Percentiles rank a stretch among this genome's conserved stretches.
These are phyloP conservation scores for Rhizoglyphus robini DNA, from an alignment of 1,140 invertebrate genomes.

Conservation along the genomic window DNA sequence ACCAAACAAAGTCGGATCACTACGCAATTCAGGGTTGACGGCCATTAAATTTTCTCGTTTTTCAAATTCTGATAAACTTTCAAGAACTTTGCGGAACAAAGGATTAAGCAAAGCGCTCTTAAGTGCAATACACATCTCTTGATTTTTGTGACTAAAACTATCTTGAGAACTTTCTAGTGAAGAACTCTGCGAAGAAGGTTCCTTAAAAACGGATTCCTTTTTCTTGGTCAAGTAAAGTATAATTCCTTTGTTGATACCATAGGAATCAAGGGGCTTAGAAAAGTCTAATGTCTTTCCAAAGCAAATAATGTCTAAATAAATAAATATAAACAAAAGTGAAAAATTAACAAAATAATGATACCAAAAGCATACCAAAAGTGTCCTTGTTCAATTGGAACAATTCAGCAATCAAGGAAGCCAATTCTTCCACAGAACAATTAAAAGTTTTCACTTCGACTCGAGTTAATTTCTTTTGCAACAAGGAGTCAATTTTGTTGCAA, in stretches of 20 bases:
- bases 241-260: constrained; percentile 20
- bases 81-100: constrained; percentile 16
- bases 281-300: constrained; percentile 15
- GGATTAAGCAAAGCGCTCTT: constrained; percentile 20
- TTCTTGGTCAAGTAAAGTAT: constrained; percentile 18
- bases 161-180: background rate
- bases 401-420: background rate
- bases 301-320: constrained; percentile 19
- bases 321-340: background rate
- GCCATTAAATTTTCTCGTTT: constrained; percentile 21
- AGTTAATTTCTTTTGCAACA: background rate
- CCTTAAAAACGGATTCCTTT: background rate
- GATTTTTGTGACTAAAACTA: background rate
- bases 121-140: constrained; percentile 15
- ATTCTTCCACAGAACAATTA: background rate
- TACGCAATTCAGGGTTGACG: constrained; percentile 19
- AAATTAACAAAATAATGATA: background rate
- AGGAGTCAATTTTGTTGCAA: constrained; percentile 9
- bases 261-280: constrained; percentile 1
- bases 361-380: background rate
- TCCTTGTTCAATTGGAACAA: background rate
- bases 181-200: background rate
- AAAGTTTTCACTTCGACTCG: background rate
- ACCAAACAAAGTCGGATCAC: constrained; percentile 20
- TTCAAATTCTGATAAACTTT: constrained; percentile 16